These are phyloP conservation scores for Mus caroli DNA, from an alignment of 2,797 vertebrate genomes.

Conservation along the genomic window DNA sequence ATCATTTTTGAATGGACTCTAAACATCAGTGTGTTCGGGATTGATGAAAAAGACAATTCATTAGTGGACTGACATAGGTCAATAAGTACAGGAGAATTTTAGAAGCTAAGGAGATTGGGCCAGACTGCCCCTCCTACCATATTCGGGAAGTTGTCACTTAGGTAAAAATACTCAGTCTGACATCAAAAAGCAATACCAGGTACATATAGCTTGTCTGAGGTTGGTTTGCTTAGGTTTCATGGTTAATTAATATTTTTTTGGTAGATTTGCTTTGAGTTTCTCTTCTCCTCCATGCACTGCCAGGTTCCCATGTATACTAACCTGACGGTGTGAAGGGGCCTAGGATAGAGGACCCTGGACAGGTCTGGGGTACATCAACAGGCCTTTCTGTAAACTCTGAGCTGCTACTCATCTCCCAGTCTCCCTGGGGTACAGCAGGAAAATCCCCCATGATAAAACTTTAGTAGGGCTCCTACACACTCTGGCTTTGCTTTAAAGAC, in stretches of 20 bases:
- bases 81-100: neutral
- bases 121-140: neutral
- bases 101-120: neutral
- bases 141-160: conserved; percentile 23
- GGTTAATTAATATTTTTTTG: neutral
- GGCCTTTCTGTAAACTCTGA: neutral
- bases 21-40: conserved; percentile 5
- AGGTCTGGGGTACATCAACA: neutral
- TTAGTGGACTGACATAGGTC: neutral
- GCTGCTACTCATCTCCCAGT: neutral
- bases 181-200: neutral
- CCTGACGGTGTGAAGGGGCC: neutral
- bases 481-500: neutral
- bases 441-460: neutral
- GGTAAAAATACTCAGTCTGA: neutral
- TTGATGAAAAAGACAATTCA: neutral
- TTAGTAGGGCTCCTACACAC: neutral
- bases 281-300: neutral
- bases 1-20: neutral
- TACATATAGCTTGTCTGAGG: neutral
- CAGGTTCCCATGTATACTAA: no score
- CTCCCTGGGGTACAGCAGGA: neutral
- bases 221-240: neutral
- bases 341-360: no score
- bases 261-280: neutral